Evolutionary conservation across 2,113 vertebrate genomes (phyloP), one percentile per base, ranked within the genome.

Genomic region (Shinisaurus crocodilurus): DNA sequence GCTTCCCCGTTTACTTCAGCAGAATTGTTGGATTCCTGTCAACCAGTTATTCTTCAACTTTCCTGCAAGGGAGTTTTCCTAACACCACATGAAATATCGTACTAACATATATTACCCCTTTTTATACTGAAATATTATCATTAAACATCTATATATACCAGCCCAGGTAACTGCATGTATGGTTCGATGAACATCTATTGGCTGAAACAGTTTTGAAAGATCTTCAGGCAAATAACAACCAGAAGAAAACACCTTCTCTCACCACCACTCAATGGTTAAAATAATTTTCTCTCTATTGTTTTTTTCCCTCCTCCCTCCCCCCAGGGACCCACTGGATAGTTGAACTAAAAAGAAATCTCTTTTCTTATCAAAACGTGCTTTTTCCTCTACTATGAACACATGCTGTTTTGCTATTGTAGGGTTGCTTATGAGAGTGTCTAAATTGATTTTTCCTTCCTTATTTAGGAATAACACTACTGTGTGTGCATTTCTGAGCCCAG

Each of bases 361-460:
- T 86, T 85, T 90, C 89, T 79, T 90, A 80, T 86, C 74, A 90
- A 90, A 85, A 90, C 50, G 34, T 69, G 25, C 75, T 70, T 80
- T 80, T 80, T 43, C 76, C 89, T 79, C 48, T 50, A 3, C 83
- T 63, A 60, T 70, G 75, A 85, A 80, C 75, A 80, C 89, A 85
- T 80, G 89, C 89, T 90, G 89, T 40, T 90, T 45, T 67, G 75
- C 84, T 90, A 80, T 90, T 90, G 82, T 90, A 86, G 50, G n/a
- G 60, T 79, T 86, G 83, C 89, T 90, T 86, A 90, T 70, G 89
- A 79, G 63, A 90, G 82, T 86, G 83, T 54, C 83, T 70, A 79
- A 86, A 90, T 90, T 90, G 89, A 90, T 90, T 90, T 90, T 86
- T 57, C 83, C 45, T 80, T 54, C 57, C 75, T 70, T 80, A 80